phyloP scores from a whole-genome alignment of 2,888 invertebrate genomes.

The Rhamphomyia laevipes region DNA sequence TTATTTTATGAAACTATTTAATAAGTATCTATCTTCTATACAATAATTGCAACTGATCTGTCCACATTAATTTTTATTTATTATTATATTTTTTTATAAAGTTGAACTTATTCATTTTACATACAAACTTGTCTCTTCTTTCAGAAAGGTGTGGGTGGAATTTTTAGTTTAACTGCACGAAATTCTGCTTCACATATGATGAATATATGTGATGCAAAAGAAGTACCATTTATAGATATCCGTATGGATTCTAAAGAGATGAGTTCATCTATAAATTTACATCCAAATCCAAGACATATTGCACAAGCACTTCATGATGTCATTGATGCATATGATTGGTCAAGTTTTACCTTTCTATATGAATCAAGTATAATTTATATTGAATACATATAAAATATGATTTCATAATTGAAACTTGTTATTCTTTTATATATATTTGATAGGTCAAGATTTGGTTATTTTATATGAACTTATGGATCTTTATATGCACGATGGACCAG shows the following conservation, averaged over 20 bases:
- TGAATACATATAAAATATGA: background rate
- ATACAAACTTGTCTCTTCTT: too few species aligned
- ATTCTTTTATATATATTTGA: background rate
- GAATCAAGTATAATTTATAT: constrained; percentile 40
- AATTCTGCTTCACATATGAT: constrained; percentile 63
- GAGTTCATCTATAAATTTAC: constrained; percentile 53
- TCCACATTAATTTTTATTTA: too few species aligned
- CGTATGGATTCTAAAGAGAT: constrained; percentile 57
- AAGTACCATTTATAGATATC: constrained; percentile 75
- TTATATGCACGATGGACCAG: constrained; percentile 45
- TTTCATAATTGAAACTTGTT: too few species aligned
- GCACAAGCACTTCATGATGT: constrained; percentile 55
- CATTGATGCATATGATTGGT: constrained; percentile 65
- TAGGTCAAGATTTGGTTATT: constrained; percentile 47
- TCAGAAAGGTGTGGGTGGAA: constrained; percentile 60
- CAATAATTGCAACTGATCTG: too few species aligned
- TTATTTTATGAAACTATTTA: too few species aligned
- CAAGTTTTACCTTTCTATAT: constrained; percentile 77
- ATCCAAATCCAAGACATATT: constrained; percentile 53
- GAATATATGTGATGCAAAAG: constrained; percentile 69
- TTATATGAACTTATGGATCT: constrained; percentile 60
- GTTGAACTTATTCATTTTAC: too few species aligned
- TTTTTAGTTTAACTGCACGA: constrained; percentile 69
- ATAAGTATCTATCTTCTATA: too few species aligned
- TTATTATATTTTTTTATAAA: too few species aligned